phyloP scores from a whole-genome alignment of 1,140 invertebrate genomes.

The Ips typographus region DNA sequence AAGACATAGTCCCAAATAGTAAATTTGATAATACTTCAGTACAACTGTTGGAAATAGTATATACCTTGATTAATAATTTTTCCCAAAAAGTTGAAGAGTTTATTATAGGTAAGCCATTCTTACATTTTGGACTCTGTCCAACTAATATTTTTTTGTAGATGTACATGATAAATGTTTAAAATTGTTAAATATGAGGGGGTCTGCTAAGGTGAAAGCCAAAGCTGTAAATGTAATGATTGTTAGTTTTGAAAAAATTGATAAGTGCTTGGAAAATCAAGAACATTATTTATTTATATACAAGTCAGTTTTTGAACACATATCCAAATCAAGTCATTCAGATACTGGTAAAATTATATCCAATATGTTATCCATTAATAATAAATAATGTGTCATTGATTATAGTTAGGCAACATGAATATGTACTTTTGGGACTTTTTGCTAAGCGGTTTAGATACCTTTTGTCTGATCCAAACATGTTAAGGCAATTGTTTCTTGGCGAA shows the following conservation, averaged over 20 bases:
- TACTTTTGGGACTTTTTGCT: slow-evolving; percentile 36
- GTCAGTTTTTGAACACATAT: slow-evolving; percentile 18
- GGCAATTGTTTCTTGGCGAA: slow-evolving; percentile 24
- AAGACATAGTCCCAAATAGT: slow-evolving; percentile 24
- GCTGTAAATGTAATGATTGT: slow-evolving; percentile 35
- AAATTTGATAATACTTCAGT: slow-evolving; percentile 36
- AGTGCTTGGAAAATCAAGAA: slow-evolving; percentile 27
- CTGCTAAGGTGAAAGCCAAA: slow-evolving; percentile 40
- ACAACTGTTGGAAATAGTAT: slow-evolving; percentile 40
- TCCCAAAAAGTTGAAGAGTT: slow-evolving; percentile 34
- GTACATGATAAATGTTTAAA: slow-evolving; percentile 31
- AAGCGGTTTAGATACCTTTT: slow-evolving; percentile 39
- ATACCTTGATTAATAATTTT: slow-evolving; percentile 44
- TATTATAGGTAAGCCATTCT: slow-evolving; percentile 27
- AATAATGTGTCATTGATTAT: slow-evolving; percentile 22
- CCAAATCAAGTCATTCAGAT: slow-evolving; percentile 25
- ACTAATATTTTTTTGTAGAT: slow-evolving; percentile 20
- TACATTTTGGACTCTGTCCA: not conserved
- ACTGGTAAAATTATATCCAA: slow-evolving; percentile 25
- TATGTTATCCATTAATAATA: not conserved
- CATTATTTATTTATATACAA: slow-evolving; percentile 31
- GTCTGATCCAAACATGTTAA: slow-evolving; percentile 26
- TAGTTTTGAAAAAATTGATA: slow-evolving; percentile 38
- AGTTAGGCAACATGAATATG: slow-evolving; percentile 41
- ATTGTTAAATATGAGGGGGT: slow-evolving; percentile 13